Base-by-base conservation (phyloP, 2,113 vertebrate species). In the Caloenas nicobarica region DNA sequence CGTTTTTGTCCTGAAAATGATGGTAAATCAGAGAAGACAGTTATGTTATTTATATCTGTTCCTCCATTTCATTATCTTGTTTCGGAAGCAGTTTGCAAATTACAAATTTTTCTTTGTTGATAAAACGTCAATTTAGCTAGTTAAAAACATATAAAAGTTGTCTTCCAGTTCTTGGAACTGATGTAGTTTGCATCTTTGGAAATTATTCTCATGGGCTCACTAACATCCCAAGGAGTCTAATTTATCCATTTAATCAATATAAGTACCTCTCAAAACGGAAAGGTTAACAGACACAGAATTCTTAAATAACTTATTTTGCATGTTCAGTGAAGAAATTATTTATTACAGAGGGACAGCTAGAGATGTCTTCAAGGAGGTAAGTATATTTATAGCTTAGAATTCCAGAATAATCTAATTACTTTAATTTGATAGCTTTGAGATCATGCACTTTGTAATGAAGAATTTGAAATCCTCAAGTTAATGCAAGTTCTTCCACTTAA, bases 291-390 rank as follows among this genome's bases (percentile, higher is more conserved):
- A 73, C 10, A 69, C 0, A 24, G 23, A 88, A 91, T 69, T 81
- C 18, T 25, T 44, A 31, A n/a, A 57, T 79, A 60, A 81, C 79
- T 82, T 62, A 56, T 44, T 95, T 94, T 64, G 71, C 40, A 21
- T 33, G 25, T 94, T 84, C 72, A 54, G 76, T 96, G 64, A 93
- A 91, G 28, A 92, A 79, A 57, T 78, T 85, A 80, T 74, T 85
- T 88, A 89, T 48, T 61, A 76, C 42, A 72, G 73, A 88, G 57
- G 56, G 70, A 73, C 42, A 86, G 86, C 34, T 53, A 76, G 1
- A 60, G n/a, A 72, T 71, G 66, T 87, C 70, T 62, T 80, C 2
- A 4, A 51, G 42, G n/a, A 65, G 24, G 22, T 61, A 89, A 53
- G 26, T 53, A 31, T n/a, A 60, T 48, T 44, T 88, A 11, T 64